A percentile compares a stretch with the other conserved stretches of the same genome.
Conservation (phyloP, 2,888 invertebrate species). For the Polyommatus icarus region DNA sequence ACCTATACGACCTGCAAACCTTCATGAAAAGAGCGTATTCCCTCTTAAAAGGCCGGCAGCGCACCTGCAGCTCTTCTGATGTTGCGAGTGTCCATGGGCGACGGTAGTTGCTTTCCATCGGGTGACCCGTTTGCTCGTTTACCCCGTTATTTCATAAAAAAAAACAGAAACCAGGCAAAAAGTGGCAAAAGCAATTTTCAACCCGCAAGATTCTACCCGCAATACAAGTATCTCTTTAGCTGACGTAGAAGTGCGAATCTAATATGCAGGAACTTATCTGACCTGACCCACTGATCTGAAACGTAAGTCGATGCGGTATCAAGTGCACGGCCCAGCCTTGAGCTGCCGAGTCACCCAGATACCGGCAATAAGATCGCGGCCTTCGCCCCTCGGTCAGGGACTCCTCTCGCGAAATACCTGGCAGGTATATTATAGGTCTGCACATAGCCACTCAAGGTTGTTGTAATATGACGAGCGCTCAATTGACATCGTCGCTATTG, state of each 20-base stretch:
- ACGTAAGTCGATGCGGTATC: neutral
- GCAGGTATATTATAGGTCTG: neutral
- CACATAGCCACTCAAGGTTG: neutral
- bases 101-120: no score
- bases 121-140: no score
- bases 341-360: neutral
- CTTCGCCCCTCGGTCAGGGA: neutral
- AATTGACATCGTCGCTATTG: neutral
- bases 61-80: no score
- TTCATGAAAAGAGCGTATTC: no score
- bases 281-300: conserved; percentile 14
- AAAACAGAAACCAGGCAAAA: no score
- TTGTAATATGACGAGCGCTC: neutral
- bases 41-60: no score
- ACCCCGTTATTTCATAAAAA: no score
- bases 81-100: no score
- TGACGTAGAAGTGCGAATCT: neutral
- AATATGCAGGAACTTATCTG: conserved; percentile 8
- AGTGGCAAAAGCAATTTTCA: neutral
- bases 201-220: neutral
- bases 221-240: neutral
- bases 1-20: no score
- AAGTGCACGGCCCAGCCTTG: conserved; percentile 15
- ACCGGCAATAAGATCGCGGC: neutral
- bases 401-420: neutral